These are phyloP conservation scores for Drosophila quasianomalipes DNA, from an alignment of 2,888 invertebrate species.

Conservation along the genomic window DNA sequence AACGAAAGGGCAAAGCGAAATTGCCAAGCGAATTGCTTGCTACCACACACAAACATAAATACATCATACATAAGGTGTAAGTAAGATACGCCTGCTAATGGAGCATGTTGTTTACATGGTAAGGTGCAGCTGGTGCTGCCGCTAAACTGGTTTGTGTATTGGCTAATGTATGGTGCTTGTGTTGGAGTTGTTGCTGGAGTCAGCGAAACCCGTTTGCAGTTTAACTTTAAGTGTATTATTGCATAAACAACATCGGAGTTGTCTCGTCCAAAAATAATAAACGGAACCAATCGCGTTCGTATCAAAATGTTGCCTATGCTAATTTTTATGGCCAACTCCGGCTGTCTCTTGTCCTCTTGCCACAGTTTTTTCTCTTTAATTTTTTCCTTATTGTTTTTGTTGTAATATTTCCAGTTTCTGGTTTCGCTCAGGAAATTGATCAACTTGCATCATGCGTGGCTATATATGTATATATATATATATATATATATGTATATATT, in stretches of 20 bases:
- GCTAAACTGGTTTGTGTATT: slow-evolving; percentile 66
- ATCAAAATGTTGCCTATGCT: slow-evolving; percentile 61
- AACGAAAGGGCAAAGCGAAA: slow-evolving; percentile 79
- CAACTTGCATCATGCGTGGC: slow-evolving; percentile 38
- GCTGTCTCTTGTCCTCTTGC: slow-evolving; percentile 63
- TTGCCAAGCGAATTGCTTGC: slow-evolving; percentile 6
- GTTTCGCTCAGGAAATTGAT: slow-evolving; percentile 40
- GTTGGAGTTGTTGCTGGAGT: slow-evolving; percentile 17
- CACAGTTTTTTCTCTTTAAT: slow-evolving; percentile 58
- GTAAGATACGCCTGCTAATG: slow-evolving; percentile 42
- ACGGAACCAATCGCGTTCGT: slow-evolving; percentile 63
- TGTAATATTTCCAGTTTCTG: slow-evolving; percentile 17
- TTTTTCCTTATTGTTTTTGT: slow-evolving; percentile 9
- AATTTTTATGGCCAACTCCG: slow-evolving; percentile 64
- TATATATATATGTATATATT: not conserved
- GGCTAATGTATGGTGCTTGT: slow-evolving; percentile 49
- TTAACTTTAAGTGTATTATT: slow-evolving; percentile 69
- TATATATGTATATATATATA: not conserved
- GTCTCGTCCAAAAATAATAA: slow-evolving; percentile 57
- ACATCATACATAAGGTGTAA: slow-evolving; percentile 14
- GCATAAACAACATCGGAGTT: slow-evolving; percentile 63
- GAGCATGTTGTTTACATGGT: slow-evolving; percentile 58
- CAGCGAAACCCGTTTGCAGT: slow-evolving; percentile 59
- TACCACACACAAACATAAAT: not conserved
- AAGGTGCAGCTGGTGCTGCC: slow-evolving; percentile 45